phyloP scores from a whole-genome alignment of 2,113 vertebrate genomes.

The Propithecus coquereli region DNA sequence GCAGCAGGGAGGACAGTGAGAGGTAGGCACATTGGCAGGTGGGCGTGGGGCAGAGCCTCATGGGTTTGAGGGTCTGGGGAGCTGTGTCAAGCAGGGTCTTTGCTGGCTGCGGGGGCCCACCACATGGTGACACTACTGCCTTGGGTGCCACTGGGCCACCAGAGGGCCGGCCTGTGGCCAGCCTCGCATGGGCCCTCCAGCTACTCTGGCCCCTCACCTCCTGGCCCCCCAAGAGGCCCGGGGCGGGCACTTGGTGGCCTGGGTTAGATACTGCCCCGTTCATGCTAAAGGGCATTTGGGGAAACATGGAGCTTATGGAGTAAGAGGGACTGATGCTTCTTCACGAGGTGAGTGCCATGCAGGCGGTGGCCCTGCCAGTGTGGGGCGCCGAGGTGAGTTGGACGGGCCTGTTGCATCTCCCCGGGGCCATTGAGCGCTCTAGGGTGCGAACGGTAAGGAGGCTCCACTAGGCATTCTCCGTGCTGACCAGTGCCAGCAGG shows the following conservation, averaged over 20 bases:
- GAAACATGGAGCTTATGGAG: neutral
- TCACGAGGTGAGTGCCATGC: neutral
- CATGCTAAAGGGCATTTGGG: neutral
- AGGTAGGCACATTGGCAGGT: conserved; percentile 45
- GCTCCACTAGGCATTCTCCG: fast-evolving
- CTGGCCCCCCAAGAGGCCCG: neutral
- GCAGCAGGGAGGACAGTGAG: neutral
- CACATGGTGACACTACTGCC: neutral
- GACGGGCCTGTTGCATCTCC: neutral
- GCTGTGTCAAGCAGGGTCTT: neutral
- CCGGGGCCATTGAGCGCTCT: neutral
- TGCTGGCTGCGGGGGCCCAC: neutral
- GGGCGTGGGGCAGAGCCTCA: neutral
- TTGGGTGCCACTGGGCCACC: neutral
- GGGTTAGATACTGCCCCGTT: neutral
- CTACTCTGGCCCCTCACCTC: neutral
- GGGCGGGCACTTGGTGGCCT: neutral
- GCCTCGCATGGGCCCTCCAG: neutral
- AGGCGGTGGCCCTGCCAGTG: neutral
- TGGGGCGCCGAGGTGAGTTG: neutral
- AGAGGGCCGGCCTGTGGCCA: neutral
- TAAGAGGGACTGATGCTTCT: neutral
- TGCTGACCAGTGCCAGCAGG: fast-evolving
- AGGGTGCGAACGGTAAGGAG: neutral
- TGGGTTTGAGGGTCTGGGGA: neutral